phyloP scores from a whole-genome alignment of 2,888 invertebrate genomes.

The Hypomecis punctinalis region DNA sequence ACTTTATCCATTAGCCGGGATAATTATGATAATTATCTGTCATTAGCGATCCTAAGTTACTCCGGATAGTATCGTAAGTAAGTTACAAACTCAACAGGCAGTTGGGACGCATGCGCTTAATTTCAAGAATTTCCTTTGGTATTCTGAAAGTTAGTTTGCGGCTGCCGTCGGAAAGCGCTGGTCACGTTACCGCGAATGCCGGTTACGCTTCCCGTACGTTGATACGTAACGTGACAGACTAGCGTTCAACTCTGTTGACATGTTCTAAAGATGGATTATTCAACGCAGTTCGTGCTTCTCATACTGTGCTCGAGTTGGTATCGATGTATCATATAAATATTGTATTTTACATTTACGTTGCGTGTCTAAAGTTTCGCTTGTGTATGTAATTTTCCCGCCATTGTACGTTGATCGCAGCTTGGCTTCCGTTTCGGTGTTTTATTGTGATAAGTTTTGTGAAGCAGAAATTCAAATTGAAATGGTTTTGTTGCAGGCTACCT shows the following conservation, averaged over 20 bases:
- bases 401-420: constrained; percentile 53
- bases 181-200: constrained; percentile 19
- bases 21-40: constrained; percentile 30
- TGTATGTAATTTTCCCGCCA: constrained; percentile 68
- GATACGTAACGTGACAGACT: constrained; percentile 27
- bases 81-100: constrained; percentile 57
- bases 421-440: constrained; percentile 30
- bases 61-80: constrained; percentile 28
- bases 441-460: constrained; percentile 18
- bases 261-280: constrained; percentile 63
- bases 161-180: constrained; percentile 34
- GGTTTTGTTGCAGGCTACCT: neutral
- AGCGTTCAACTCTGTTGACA: constrained; percentile 30
- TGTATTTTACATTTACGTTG: constrained; percentile 52
- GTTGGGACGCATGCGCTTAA: constrained; percentile 58
- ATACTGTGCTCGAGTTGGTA: constrained; percentile 75
- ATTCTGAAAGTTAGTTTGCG: constrained; percentile 54
- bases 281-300: constrained; percentile 66
- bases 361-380: constrained; percentile 61
- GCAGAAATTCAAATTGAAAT: constrained; percentile 1
- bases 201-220: constrained; percentile 36
- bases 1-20: constrained; percentile 30
- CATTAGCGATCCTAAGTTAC: constrained; percentile 36
- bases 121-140: constrained; percentile 38
- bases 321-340: constrained; percentile 50